Evolutionary conservation across 2,797 vertebrate genomes (phyloP).

Genomic region (Chaetodon trifasciatus): DNA sequence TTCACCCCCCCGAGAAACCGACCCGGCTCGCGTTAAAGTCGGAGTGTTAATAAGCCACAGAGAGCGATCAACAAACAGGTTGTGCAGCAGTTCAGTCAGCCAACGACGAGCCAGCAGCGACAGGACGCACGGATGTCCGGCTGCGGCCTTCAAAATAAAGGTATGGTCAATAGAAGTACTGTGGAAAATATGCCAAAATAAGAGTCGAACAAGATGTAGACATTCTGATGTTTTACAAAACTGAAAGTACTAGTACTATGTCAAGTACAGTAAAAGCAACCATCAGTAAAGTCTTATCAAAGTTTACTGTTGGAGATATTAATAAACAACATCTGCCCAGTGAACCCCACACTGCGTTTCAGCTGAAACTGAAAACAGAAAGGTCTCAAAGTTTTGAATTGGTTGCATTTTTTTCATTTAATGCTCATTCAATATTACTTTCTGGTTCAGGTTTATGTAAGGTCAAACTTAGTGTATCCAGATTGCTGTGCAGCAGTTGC

Average conservation of each 20-base stretch:
- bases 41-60: conserved; percentile 58
- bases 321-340: too few relatives aligned
- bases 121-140: conserved; percentile 72
- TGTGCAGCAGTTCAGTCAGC: conserved; percentile 34
- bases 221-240: background rate
- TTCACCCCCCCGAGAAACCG: conserved; percentile 11
- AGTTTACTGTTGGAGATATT: too few relatives aligned
- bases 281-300: too few relatives aligned
- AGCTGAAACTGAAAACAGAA: background rate
- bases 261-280: background rate
- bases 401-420: background rate
- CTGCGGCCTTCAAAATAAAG: conserved; percentile 67
- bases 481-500: background rate
- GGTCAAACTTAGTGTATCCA: too few relatives aligned
- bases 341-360: background rate
- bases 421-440: background rate
- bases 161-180: background rate
- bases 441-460: background rate
- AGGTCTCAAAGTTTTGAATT: too few relatives aligned
- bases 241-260: background rate
- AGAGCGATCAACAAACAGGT: conserved; percentile 62
- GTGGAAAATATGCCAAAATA: background rate
- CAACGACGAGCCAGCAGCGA: conserved; percentile 38
- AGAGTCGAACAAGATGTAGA: background rate
- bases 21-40: conserved; percentile 47